Conservation (phyloP, 2,888 invertebrate species). For the Cetonia aurata region DNA sequence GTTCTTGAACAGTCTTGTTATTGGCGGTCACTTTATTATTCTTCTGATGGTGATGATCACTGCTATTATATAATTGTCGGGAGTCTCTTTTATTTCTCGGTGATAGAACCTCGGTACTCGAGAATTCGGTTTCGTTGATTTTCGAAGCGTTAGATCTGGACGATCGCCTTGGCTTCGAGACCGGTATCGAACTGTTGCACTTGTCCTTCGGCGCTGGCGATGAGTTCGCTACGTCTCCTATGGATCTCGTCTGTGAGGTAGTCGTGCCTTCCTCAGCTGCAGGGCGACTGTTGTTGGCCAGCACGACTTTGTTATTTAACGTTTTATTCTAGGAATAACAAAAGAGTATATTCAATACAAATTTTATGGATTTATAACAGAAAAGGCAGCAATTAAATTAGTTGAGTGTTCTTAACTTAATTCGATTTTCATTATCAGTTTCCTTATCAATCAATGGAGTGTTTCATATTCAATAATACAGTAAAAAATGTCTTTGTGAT, state of each 20-base stretch:
- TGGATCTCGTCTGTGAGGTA: conserved; percentile 54
- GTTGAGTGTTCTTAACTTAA: too few species aligned
- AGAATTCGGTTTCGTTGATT: conserved; percentile 41
- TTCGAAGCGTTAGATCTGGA: conserved; percentile 46
- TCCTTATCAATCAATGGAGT: too few species aligned
- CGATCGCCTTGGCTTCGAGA: conserved; percentile 48
- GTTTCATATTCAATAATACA: too few species aligned
- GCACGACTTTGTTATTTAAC: conserved; percentile 49
- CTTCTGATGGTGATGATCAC: conserved; percentile 20
- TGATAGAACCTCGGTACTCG: conserved; percentile 47
- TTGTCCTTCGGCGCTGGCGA: conserved; percentile 51
- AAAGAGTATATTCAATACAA: background rate
- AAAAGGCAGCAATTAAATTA: background rate
- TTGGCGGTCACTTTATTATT: conserved; percentile 30
- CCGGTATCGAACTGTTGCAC: conserved; percentile 42
- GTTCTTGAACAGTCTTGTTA: conserved; percentile 12
- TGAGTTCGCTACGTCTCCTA: conserved; percentile 52
- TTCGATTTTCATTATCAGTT: too few species aligned
- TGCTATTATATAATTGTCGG: conserved; percentile 17
- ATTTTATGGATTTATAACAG: background rate
- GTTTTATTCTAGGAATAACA: conserved; percentile 37
- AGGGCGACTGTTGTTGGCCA: conserved; percentile 48
- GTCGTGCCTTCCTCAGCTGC: conserved; percentile 47
- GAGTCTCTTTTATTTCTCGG: conserved; percentile 41
- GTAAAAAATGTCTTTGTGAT: too few species aligned